A percentile compares a stretch with the other conserved stretches of the same genome.
Conservation (phyloP, 53 echinoderm and acorn worm genomes). For the Henricia sp. region DNA sequence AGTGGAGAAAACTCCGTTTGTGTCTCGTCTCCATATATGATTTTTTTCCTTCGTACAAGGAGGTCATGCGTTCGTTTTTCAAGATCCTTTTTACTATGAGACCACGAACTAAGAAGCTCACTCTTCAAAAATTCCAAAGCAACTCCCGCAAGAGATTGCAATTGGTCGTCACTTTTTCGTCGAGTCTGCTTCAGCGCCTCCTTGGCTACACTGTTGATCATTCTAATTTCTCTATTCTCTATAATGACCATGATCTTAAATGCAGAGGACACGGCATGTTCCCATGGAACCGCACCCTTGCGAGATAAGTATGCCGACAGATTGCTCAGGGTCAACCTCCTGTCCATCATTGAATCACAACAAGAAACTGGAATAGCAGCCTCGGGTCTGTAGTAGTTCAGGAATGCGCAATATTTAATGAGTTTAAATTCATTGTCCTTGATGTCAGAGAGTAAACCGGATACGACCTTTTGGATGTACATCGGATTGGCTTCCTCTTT, state of each 20-base stretch:
- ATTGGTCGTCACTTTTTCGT: slow-evolving; percentile 28
- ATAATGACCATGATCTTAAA: slow-evolving; percentile 47
- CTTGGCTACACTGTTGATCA: slow-evolving; percentile 67
- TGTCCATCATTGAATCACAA: slow-evolving; percentile 78
- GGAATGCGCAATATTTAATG: slow-evolving; percentile 72
- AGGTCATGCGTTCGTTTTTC: slow-evolving; percentile 39
- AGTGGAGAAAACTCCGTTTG: slow-evolving; percentile 75
- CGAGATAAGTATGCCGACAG: background rate
- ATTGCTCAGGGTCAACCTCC: background rate
- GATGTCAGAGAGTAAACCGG: slow-evolving; percentile 23
- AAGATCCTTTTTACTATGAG: slow-evolving; percentile 17
- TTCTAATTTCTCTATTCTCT: slow-evolving; percentile 40
- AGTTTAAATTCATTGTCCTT: slow-evolving; percentile 43
- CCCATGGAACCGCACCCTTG: slow-evolving; percentile 45
- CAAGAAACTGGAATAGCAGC: slow-evolving; percentile 75
- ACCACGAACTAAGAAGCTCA: slow-evolving; percentile 45
- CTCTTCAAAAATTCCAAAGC: slow-evolving; percentile 59
- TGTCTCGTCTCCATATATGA: slow-evolving; percentile 36
- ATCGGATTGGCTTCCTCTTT: slow-evolving; percentile 51
- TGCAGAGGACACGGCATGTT: slow-evolving; percentile 33
- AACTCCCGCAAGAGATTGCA: slow-evolving; percentile 37
- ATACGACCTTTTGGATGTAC: slow-evolving; percentile 30
- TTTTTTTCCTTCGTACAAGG: slow-evolving; percentile 63
- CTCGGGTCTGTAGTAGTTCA: slow-evolving; percentile 64
- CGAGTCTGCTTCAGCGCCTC: slow-evolving; percentile 54